Evolutionary conservation across 2,113 vertebrate species (phyloP).

Genomic region (Elgaria multicarinata): DNA sequence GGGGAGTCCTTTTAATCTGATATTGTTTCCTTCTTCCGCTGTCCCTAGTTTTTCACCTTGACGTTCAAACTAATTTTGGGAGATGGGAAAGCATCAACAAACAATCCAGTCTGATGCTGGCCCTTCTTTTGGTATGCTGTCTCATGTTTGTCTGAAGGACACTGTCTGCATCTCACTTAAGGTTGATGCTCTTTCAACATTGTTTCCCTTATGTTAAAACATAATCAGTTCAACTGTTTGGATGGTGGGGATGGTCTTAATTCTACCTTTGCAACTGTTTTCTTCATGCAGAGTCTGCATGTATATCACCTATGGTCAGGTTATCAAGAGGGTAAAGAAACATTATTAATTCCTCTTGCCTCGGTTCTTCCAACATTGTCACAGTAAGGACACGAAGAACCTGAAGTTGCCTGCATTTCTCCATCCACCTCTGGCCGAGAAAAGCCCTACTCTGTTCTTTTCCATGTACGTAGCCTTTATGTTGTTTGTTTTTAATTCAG

Average conservation of each 20-base stretch:
- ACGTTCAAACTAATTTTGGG: slow-evolving; percentile 70
- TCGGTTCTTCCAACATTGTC: background rate
- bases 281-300: background rate
- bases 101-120: slow-evolving; percentile 33
- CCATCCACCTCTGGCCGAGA: too few relatives aligned
- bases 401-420: too few relatives aligned
- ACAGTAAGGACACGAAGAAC: too few relatives aligned
- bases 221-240: background rate
- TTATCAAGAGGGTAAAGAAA: background rate
- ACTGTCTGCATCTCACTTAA: slow-evolving; percentile 31
- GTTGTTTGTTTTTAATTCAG: background rate
- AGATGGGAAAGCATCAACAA: slow-evolving; percentile 45
- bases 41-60: slow-evolving; percentile 59
- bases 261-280: background rate
- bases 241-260: background rate
- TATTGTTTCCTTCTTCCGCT: slow-evolving; percentile 34
- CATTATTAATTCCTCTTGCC: background rate
- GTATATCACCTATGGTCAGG: background rate
- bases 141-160: slow-evolving; percentile 37
- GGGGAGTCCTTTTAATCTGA: background rate
- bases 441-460: background rate
- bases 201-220: slow-evolving; percentile 3
- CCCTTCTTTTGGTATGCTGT: slow-evolving; percentile 30
- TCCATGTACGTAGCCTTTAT: background rate
- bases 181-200: slow-evolving; percentile 32